Conservation (phyloP, 2,113 vertebrate genomes). For the Pica pica region DNA sequence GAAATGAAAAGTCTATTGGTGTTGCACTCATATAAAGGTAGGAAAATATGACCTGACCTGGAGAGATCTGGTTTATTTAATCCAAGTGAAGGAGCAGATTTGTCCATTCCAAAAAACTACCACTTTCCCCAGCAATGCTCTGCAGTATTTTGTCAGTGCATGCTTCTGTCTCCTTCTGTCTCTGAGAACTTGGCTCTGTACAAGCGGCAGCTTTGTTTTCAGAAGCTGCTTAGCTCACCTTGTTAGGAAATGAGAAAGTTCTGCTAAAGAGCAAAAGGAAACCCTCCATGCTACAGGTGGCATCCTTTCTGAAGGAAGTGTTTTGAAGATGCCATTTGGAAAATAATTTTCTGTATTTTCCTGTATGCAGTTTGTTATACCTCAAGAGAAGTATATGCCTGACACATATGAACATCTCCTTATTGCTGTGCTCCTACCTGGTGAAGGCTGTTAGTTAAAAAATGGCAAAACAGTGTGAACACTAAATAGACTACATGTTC, state of each 20-base stretch:
- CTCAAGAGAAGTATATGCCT: background rate
- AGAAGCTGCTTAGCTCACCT: background rate
- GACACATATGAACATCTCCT: background rate
- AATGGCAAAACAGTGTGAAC: background rate
- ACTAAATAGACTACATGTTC: background rate
- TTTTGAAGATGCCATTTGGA: background rate
- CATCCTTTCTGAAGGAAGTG: background rate
- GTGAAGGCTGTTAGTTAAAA: background rate
- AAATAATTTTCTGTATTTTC: background rate
- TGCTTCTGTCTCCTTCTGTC: background rate
- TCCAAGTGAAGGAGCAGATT: background rate
- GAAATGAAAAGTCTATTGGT: background rate
- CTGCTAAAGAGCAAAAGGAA: background rate
- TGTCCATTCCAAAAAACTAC: background rate
- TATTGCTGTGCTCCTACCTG: background rate
- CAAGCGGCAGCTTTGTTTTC: background rate
- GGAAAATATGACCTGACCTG: background rate
- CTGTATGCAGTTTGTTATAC: background rate
- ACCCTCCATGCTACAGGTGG: rapidly evolving
- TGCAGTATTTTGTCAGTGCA: background rate
- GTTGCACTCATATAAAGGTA: background rate
- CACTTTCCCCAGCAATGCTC: background rate
- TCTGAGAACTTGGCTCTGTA: background rate
- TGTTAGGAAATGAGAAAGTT: background rate
- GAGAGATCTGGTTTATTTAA: background rate